Evolutionary conservation across 2,113 vertebrate species (phyloP).

Genomic region (Taurulus bubalis): DNA sequence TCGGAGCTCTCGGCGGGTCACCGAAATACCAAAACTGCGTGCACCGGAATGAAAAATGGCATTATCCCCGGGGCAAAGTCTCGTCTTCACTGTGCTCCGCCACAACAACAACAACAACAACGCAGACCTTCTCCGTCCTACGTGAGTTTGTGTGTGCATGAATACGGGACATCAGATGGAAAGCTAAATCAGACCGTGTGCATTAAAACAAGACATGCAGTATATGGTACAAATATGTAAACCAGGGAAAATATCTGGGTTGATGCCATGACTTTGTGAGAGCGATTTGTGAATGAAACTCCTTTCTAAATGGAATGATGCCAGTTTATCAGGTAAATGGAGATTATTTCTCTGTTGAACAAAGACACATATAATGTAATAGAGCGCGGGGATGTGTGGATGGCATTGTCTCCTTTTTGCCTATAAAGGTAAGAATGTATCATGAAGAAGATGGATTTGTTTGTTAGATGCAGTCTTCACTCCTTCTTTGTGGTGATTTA

Average conservation of each 20-base stretch:
- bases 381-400: not conserved
- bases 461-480: not conserved
- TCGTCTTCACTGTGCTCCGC: not conserved
- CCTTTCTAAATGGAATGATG: not conserved
- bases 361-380: too few relatives aligned
- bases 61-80: constrained; percentile 18
- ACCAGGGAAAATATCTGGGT: not conserved
- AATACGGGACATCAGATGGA: not conserved
- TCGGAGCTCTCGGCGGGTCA: constrained; percentile 30
- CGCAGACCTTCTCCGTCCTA: not conserved
- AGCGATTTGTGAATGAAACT: not conserved
- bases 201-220: too few relatives aligned
- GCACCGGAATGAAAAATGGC: constrained; percentile 29
- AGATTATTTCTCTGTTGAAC: not conserved
- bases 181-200: not conserved
- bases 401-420: not conserved
- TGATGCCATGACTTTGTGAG: not conserved
- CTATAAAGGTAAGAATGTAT: not conserved
- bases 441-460: not conserved
- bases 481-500: not conserved
- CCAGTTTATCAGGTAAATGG: not conserved
- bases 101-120: not conserved
- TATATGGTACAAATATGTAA: not conserved
- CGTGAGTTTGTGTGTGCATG: not conserved
- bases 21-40: constrained; percentile 51